A percentile compares a stretch with the other conserved stretches of the same genome.
These are phyloP conservation scores for Spongilla lacustris DNA, from an alignment of 37 sponge, comb jelly and placozoan genomes.

Conservation along the genomic window DNA sequence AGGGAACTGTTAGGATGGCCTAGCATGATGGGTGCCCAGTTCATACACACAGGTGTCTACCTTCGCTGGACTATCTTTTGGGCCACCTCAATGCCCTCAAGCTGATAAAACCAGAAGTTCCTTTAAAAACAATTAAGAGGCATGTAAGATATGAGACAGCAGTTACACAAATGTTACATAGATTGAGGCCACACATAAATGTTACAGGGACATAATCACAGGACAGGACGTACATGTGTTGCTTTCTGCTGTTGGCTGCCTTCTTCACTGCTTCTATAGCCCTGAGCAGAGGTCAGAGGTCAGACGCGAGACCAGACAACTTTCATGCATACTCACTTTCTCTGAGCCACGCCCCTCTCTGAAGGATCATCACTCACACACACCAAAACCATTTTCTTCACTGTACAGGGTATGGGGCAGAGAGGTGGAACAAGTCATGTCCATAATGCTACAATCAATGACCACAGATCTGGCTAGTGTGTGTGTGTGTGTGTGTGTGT, in stretches of 20 bases:
- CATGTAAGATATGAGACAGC: not conserved
- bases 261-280: conserved; percentile 46
- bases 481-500: too few relatives aligned
- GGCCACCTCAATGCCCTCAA: conserved; percentile 9
- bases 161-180: not conserved
- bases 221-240: conserved; percentile 12
- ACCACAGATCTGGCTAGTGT: too few relatives aligned
- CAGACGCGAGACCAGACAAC: not conserved
- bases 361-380: conserved; percentile 24
- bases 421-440: not conserved
- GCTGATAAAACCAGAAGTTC: conserved; percentile 43
- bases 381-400: conserved; percentile 24
- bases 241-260: conserved; percentile 43
- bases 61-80: conserved; percentile 20
- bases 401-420: not conserved
- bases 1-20: not conserved
- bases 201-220: not conserved
- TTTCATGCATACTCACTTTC: conserved; percentile 17
- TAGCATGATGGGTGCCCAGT: conserved; percentile 7
- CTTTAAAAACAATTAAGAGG: not conserved
- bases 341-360: conserved; percentile 9
- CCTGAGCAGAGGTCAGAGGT: not conserved
- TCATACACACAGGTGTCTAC: not conserved
- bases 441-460: too few relatives aligned
- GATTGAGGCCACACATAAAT: not conserved